A percentile compares a stretch with the other conserved stretches of the same genome.
These are phyloP conservation scores for Orestias chungarensis DNA, from an alignment of 2,797 vertebrate species.

Conservation along the genomic window DNA sequence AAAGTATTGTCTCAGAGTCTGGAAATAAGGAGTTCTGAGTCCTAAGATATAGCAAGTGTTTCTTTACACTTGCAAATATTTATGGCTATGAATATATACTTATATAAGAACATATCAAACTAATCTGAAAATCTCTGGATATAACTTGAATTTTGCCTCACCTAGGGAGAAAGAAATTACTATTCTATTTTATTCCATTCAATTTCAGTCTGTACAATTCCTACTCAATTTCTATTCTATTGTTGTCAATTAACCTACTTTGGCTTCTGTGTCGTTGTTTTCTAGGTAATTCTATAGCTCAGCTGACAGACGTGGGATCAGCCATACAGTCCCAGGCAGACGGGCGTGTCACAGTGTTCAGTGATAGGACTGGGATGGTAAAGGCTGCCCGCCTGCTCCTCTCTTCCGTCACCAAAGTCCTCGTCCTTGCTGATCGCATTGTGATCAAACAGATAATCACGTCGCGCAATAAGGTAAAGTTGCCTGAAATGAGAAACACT, in stretches of 20 bases:
- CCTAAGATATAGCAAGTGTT: too few relatives aligned
- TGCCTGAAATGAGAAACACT: background rate
- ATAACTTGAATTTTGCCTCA: background rate
- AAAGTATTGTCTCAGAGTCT: background rate
- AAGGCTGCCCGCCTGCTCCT: constrained; percentile 95
- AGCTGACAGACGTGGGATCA: constrained; percentile 87
- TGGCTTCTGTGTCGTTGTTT: background rate
- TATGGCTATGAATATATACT: too few relatives aligned
- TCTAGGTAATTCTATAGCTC: constrained; percentile 92
- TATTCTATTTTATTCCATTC: background rate
- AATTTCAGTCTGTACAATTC: too few relatives aligned
- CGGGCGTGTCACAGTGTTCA: constrained; percentile 86
- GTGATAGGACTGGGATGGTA: constrained; percentile 91
- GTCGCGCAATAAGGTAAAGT: constrained; percentile 94
- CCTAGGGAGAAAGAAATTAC: background rate
- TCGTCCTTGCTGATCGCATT: constrained; percentile 94
- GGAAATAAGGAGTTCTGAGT: background rate
- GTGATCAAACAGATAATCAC: constrained; percentile 98
- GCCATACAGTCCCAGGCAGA: constrained; percentile 81
- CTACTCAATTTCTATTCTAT: too few relatives aligned
- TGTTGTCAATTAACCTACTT: background rate
- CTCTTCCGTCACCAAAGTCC: constrained; percentile 96
- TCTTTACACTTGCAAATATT: too few relatives aligned
- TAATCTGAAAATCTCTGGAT: background rate
- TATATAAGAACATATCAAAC: background rate